A percentile compares a stretch with the other conserved stretches of the same genome.
Evolutionary conservation across 2,797 vertebrate species (phyloP).

Genomic region (Rhinogobio ventralis): DNA sequence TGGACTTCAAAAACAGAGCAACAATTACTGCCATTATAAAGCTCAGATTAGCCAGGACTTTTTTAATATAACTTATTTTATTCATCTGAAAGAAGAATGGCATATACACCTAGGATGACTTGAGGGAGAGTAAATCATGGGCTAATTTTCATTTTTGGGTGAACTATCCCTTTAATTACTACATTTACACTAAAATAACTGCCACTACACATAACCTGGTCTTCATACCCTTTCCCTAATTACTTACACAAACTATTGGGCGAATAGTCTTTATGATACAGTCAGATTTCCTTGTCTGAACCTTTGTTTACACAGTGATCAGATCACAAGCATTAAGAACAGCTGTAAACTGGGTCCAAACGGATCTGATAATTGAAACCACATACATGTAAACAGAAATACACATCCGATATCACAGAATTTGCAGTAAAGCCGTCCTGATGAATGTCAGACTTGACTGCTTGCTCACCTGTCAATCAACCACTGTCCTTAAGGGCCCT

Average conservation of each 20-base stretch:
- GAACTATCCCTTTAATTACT: too few species aligned
- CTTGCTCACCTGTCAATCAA: neutral
- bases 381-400: neutral
- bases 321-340: neutral
- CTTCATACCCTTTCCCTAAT: slow-evolving; percentile 18
- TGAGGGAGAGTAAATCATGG: too few species aligned
- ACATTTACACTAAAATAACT: slow-evolving; percentile 43
- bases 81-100: too few species aligned
- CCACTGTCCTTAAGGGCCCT: neutral
- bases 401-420: neutral
- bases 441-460: neutral
- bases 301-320: neutral
- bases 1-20: too few species aligned
- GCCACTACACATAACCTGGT: slow-evolving; percentile 16
- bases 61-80: too few species aligned
- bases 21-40: too few species aligned
- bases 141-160: too few species aligned
- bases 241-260: neutral
- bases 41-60: too few species aligned
- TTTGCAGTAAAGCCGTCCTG: neutral
- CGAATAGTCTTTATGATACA: neutral
- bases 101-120: too few species aligned
- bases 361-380: neutral
- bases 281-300: neutral
- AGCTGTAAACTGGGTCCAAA: neutral